phyloP scores from a whole-genome alignment of 2,113 vertebrate species.

The Colossoma macropomum region DNA sequence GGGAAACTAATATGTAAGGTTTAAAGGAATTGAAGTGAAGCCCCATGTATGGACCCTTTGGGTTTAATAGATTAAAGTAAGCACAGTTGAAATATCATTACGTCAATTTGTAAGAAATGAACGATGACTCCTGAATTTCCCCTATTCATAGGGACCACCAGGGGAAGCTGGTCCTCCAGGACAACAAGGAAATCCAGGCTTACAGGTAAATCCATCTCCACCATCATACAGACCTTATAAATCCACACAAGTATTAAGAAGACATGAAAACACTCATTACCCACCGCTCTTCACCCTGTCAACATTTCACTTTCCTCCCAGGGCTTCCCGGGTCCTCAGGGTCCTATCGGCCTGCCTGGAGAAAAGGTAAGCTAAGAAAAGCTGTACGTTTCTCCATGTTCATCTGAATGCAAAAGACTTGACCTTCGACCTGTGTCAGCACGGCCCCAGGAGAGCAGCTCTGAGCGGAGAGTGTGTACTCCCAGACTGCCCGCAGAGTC shows the following conservation, averaged over 20 bases:
- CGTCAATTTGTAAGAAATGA: neutral
- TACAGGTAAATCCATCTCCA: conserved; percentile 75
- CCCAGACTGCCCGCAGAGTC: conserved; percentile 57
- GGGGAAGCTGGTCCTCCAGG: conserved; percentile 88
- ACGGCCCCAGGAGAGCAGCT: conserved; percentile 46
- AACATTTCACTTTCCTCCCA: conserved; percentile 55
- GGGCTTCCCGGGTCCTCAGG: conserved; percentile 89
- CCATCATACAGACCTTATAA: neutral
- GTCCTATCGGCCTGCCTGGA: conserved; percentile 86
- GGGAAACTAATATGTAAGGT: too few relatives aligned
- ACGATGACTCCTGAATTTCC: neutral
- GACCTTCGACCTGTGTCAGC: conserved; percentile 65
- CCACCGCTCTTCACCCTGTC: neutral
- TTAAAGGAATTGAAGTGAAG: too few relatives aligned
- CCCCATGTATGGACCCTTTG: too few relatives aligned
- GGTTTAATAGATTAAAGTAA: neutral
- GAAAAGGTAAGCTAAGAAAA: conserved; percentile 83
- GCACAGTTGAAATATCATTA: neutral
- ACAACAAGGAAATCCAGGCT: conserved; percentile 90
- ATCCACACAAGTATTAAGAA: neutral
- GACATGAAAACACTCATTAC: neutral
- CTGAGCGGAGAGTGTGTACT: conserved; percentile 44
- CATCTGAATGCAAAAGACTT: conserved; percentile 43
- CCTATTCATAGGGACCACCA: conserved; percentile 78
- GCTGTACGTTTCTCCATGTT: conserved; percentile 46